Percentiles rank a stretch among this genome's conserved stretches.
Conservation (phyloP, 2,113 vertebrate genomes). For the Mungos mungo region DNA sequence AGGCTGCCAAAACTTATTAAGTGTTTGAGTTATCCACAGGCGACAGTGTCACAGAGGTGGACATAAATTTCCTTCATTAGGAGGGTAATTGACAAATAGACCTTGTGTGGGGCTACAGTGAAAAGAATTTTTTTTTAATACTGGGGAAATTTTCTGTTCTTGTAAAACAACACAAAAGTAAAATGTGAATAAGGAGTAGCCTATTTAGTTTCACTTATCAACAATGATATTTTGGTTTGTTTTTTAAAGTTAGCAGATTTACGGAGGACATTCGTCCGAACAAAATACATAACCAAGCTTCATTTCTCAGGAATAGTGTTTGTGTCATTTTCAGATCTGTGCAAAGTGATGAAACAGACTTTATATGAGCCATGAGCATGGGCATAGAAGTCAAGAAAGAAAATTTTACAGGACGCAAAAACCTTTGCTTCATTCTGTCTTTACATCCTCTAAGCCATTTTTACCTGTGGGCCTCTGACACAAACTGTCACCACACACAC, state of each 20-base stretch:
- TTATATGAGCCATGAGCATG: not conserved
- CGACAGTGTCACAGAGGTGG: not conserved
- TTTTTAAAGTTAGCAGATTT: slow-evolving; percentile 51
- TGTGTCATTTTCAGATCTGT: not conserved
- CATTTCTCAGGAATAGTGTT: not conserved
- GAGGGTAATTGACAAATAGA: not conserved
- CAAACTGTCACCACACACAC: not conserved
- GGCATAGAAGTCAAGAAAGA: not conserved
- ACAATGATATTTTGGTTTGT: not conserved
- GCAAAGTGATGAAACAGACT: not conserved
- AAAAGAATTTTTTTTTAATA: not conserved
- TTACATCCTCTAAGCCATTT: not conserved
- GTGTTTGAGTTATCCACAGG: not conserved
- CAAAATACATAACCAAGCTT: not conserved
- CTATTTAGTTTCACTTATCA: not conserved
- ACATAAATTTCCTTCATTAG: not conserved
- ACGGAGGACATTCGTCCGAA: not conserved
- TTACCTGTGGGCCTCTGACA: not conserved
- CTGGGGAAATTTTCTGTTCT: not conserved
- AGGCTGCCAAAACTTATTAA: not conserved
- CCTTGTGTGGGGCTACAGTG: not conserved
- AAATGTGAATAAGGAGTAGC: slow-evolving; percentile 49
- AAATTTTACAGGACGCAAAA: not conserved
- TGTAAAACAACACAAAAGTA: not conserved
- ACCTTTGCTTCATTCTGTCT: not conserved